Conservation (phyloP, 2,888 invertebrate species). For the Pyralis farinalis region DNA sequence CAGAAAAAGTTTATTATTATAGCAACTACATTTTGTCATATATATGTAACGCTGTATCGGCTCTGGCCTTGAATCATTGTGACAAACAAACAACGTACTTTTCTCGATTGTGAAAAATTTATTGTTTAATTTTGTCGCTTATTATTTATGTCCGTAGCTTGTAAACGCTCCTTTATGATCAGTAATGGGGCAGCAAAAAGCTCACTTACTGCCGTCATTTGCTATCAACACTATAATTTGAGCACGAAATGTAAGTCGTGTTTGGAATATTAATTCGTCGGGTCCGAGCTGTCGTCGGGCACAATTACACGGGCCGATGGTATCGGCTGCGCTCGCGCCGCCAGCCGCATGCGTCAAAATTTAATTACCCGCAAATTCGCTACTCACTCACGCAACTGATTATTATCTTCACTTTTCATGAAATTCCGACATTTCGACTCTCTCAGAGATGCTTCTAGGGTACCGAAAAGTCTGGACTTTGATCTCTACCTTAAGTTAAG, state of each 20-base stretch:
- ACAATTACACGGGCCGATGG: slow-evolving; percentile 54
- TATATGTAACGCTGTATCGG: too few relatives aligned
- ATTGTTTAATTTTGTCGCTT: too few relatives aligned
- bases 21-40: too few relatives aligned
- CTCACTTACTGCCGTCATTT: slow-evolving; percentile 32
- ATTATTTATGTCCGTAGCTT: background rate
- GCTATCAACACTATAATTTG: slow-evolving; percentile 36
- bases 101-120: background rate
- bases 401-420: slow-evolving; percentile 8
- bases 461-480: too few relatives aligned
- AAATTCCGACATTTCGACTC: too few relatives aligned
- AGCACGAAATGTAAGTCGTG: slow-evolving; percentile 29
- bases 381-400: slow-evolving; percentile 38
- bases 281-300: slow-evolving; percentile 33
- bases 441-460: too few relatives aligned
- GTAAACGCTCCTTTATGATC: slow-evolving; percentile 7
- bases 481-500: too few relatives aligned
- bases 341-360: slow-evolving; percentile 50
- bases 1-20: slow-evolving; percentile 14
- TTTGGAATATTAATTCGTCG: slow-evolving; percentile 46
- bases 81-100: background rate
- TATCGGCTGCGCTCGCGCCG: slow-evolving; percentile 41
- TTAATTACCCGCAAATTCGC: slow-evolving; percentile 65
- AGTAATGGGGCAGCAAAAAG: slow-evolving; percentile 20
- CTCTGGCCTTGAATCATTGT: background rate